Evolutionary conservation across 2,888 invertebrate species (phyloP).

Genomic region (Watsonalla binaria): DNA sequence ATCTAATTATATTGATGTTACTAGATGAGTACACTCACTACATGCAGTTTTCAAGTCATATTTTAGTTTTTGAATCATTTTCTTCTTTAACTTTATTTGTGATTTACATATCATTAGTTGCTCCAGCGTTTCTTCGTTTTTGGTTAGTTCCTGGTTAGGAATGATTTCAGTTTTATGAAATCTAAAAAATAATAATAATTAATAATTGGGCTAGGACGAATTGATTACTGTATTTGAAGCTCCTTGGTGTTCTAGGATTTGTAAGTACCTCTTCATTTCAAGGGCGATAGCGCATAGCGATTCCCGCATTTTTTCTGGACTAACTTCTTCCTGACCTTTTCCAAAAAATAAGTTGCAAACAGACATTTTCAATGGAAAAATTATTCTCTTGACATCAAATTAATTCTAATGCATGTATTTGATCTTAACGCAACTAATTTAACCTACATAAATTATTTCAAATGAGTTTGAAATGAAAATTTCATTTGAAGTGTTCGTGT

Average conservation of each 20-base stretch:
- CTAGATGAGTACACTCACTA: slow-evolving; percentile 33
- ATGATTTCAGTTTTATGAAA: slow-evolving; percentile 21
- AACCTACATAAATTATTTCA: too few relatives aligned
- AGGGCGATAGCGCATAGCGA: slow-evolving; percentile 44
- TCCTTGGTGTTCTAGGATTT: neutral
- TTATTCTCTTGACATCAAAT: too few relatives aligned
- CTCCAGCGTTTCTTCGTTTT: slow-evolving; percentile 18
- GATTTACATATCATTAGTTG: slow-evolving; percentile 31
- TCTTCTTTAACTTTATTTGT: slow-evolving; percentile 31
- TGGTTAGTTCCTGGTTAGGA: slow-evolving; percentile 7
- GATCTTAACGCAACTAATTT: too few relatives aligned
- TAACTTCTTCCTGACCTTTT: slow-evolving; percentile 8
- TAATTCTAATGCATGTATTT: too few relatives aligned
- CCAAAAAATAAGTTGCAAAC: neutral
- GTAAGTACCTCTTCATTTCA: slow-evolving; percentile 45
- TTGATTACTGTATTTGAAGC: neutral
- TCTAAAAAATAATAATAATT: neutral
- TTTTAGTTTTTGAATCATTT: slow-evolving; percentile 35
- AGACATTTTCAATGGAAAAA: neutral
- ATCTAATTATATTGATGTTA: neutral
- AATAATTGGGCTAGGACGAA: neutral
- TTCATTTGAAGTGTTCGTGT: too few relatives aligned
- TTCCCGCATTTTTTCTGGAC: slow-evolving; percentile 26
- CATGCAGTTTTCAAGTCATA: slow-evolving; percentile 41
- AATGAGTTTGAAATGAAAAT: too few relatives aligned